Conservation (phyloP, 2,888 invertebrate genomes). For the Metellina segmentata region DNA sequence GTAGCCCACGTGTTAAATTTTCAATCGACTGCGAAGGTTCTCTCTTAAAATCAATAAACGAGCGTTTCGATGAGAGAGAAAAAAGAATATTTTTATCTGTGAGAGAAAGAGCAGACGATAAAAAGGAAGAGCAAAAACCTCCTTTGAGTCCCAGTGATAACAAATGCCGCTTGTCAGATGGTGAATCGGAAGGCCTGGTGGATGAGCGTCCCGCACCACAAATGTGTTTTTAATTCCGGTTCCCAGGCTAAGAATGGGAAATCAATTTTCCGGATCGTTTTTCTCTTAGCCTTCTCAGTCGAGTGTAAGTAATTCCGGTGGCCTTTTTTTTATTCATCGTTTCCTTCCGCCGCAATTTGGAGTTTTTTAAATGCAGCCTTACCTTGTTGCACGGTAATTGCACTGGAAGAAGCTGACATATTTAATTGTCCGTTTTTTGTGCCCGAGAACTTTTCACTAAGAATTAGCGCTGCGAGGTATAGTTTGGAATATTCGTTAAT, state of each 20-base stretch:
- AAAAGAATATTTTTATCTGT: slow-evolving; percentile 34
- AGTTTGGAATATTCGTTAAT: too few relatives aligned
- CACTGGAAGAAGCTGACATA: background rate
- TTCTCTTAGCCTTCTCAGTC: slow-evolving; percentile 23
- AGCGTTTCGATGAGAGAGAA: slow-evolving; percentile 7
- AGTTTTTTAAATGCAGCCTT: background rate
- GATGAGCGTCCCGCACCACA: slow-evolving; percentile 40
- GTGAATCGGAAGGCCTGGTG: slow-evolving; percentile 18
- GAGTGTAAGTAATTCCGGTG: slow-evolving; percentile 47
- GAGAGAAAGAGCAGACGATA: background rate
- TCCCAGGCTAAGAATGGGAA: slow-evolving; percentile 47
- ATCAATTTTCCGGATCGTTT: slow-evolving; percentile 65
- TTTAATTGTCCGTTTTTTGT: background rate
- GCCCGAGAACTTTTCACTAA: background rate
- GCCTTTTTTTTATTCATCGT: background rate
- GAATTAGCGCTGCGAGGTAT: too few relatives aligned
- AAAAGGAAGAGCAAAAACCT: slow-evolving; percentile 6
- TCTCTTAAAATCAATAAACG: slow-evolving; percentile 60
- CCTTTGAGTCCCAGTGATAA: slow-evolving; percentile 49
- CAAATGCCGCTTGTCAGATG: slow-evolving; percentile 62
- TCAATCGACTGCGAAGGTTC: slow-evolving; percentile 30
- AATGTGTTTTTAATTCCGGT: slow-evolving; percentile 72
- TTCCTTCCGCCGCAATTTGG: background rate
- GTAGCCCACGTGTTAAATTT: slow-evolving; percentile 41
- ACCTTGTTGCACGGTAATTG: background rate